phyloP scores from a whole-genome alignment of 2,888 invertebrate species.

The Melangyna quadrimaculata region DNA sequence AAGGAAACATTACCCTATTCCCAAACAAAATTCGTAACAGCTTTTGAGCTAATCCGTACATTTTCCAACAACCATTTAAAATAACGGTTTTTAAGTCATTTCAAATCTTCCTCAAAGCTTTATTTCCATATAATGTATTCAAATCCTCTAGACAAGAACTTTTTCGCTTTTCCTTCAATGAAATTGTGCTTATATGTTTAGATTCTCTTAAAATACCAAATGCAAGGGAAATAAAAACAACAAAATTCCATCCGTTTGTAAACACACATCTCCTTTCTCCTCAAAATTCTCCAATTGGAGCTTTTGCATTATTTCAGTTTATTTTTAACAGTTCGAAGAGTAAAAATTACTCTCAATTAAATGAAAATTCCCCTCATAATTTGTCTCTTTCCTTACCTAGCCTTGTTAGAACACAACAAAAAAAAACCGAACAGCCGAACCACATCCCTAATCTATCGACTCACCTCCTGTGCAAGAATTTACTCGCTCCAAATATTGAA shows the following conservation, averaged over 20 bases:
- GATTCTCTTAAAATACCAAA: neutral
- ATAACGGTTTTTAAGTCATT: slow-evolving; percentile 30
- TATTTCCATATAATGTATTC: neutral
- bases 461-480: slow-evolving; percentile 18
- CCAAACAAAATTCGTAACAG: neutral
- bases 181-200: neutral
- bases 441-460: slow-evolving; percentile 35
- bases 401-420: slow-evolving; percentile 8
- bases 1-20: neutral
- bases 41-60: neutral
- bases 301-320: slow-evolving; percentile 26
- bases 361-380: neutral
- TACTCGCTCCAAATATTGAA: slow-evolving; percentile 38
- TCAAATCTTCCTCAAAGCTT: slow-evolving; percentile 27
- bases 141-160: neutral
- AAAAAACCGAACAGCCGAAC: neutral
- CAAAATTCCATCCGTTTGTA: neutral
- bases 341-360: slow-evolving; percentile 1
- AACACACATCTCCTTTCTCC: neutral
- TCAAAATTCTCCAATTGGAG: slow-evolving; percentile 8
- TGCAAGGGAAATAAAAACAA: neutral
- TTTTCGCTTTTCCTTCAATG: neutral
- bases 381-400: slow-evolving; percentile 30
- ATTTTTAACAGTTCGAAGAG: slow-evolving; percentile 19
- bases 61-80: neutral